These are phyloP conservation scores for Otolemur garnettii DNA, from an alignment of 2,113 vertebrate genomes.

Conservation along the genomic window DNA sequence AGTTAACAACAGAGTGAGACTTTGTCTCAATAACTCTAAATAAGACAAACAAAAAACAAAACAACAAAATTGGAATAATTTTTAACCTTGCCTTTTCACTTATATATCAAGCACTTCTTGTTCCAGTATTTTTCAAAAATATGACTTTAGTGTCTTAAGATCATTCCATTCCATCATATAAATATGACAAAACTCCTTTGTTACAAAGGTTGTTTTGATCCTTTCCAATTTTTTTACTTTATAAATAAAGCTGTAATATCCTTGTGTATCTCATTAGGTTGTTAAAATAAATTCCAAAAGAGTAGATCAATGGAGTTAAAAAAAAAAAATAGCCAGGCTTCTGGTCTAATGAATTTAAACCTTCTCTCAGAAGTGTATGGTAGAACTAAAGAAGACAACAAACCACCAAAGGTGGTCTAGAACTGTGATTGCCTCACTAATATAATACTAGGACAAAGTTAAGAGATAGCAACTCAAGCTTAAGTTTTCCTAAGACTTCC, in stretches of 20 bases:
- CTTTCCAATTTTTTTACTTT: not conserved
- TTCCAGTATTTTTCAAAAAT: not conserved
- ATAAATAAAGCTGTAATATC: not conserved
- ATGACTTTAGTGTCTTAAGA: not conserved
- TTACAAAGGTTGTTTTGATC: not conserved
- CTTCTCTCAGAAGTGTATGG: no score
- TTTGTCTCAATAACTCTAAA: no score
- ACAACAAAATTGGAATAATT: not conserved
- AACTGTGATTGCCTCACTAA: no score
- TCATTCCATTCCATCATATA: not conserved
- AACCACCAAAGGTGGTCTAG: no score
- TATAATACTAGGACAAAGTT: no score
- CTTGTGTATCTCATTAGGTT: not conserved
- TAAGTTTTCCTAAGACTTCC: conserved; percentile 53
- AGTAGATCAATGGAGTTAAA: not conserved
- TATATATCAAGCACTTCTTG: not conserved
- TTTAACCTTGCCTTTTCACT: not conserved
- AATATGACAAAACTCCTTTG: conserved; percentile 14
- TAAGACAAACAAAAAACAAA: no score
- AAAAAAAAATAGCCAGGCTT: not conserved
- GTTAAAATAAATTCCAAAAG: not conserved
- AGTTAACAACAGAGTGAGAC: no score
- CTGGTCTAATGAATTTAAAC: no score
- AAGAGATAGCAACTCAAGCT: no score
- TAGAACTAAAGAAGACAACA: no score